These are phyloP conservation scores for Potorous gilbertii DNA, from an alignment of 2,797 vertebrate genomes.

Conservation along the genomic window DNA sequence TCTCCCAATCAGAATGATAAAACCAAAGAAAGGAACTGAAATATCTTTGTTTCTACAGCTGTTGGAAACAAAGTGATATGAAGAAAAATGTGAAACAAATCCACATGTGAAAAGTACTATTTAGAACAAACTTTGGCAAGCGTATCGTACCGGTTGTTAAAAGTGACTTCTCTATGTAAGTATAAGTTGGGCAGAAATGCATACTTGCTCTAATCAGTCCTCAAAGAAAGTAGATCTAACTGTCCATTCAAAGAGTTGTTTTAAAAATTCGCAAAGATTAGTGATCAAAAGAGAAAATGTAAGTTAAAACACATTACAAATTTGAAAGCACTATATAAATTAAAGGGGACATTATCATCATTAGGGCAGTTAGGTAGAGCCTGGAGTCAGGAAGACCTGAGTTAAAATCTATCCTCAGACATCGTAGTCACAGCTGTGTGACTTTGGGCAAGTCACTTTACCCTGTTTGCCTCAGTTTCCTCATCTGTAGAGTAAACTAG, in stretches of 20 bases:
- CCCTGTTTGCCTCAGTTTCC: background rate
- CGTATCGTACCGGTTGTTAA: background rate
- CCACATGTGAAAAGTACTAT: conserved; percentile 33
- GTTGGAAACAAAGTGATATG: conserved; percentile 2
- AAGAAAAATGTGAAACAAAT: conserved; percentile 35
- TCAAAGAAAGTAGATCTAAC: background rate
- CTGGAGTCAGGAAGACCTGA: background rate
- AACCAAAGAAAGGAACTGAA: background rate
- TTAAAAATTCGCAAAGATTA: conserved; percentile 1
- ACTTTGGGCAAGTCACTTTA: background rate
- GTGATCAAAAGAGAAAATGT: background rate
- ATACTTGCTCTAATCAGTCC: background rate
- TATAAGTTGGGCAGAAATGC: conserved; percentile 31
- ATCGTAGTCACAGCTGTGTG: background rate
- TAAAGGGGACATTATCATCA: background rate
- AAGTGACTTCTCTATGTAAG: conserved; percentile 18
- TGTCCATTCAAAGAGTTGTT: conserved; percentile 9
- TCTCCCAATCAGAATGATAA: conserved; percentile 42
- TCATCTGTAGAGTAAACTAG: background rate
- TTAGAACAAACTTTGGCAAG: conserved; percentile 10
- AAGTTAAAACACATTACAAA: background rate
- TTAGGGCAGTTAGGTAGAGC: background rate
- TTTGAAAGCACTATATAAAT: background rate
- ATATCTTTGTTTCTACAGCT: conserved; percentile 29
- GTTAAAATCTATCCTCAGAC: background rate